These are phyloP conservation scores for Diabrotica undecimpunctata DNA, from an alignment of 1,140 invertebrate genomes.

Conservation along the genomic window DNA sequence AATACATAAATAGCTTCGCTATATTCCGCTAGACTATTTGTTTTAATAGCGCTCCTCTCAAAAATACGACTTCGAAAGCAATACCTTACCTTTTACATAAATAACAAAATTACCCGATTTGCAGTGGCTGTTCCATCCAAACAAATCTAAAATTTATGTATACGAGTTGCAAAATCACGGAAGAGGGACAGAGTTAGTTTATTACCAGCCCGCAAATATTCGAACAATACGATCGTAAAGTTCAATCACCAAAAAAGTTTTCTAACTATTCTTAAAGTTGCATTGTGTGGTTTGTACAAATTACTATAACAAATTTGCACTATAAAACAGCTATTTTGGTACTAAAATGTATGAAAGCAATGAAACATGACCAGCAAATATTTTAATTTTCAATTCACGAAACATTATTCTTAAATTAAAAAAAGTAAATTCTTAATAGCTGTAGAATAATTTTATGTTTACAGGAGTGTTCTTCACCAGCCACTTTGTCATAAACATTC, in stretches of 20 bases:
- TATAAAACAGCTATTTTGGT: too few species aligned
- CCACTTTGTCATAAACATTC: too few species aligned
- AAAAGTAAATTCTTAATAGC: too few species aligned
- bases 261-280: too few species aligned
- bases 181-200: neutral
- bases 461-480: too few species aligned
- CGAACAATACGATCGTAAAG: neutral
- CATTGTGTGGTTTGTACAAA: too few species aligned
- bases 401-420: too few species aligned
- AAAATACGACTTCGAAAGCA: neutral
- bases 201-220: neutral
- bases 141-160: conserved; percentile 1
- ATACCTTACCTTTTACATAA: neutral
- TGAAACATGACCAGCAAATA: too few species aligned
- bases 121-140: neutral
- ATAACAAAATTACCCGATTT: neutral
- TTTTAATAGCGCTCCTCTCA: neutral
- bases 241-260: neutral
- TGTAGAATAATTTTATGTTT: too few species aligned
- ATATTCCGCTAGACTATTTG: neutral
- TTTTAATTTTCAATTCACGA: too few species aligned
- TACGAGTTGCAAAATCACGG: neutral
- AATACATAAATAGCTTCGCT: neutral
- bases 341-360: too few species aligned
- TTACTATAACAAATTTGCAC: too few species aligned